A percentile compares a stretch with the other conserved stretches of the same genome.
Conservation (phyloP, 2,888 invertebrate species). For the Spisula subtruncata region DNA sequence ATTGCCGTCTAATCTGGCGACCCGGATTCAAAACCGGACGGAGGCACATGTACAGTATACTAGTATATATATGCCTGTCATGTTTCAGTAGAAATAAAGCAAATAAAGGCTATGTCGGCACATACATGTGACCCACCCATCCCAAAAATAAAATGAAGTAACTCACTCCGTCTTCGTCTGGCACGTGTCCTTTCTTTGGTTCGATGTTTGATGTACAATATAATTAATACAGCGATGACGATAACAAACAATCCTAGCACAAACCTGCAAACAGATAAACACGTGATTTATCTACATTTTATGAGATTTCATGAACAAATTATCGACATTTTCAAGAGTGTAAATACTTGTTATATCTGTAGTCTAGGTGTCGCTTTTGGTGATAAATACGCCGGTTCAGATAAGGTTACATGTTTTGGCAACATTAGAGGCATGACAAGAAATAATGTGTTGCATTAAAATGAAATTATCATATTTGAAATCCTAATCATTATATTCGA, state of each 20-base stretch:
- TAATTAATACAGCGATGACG: conserved; percentile 62
- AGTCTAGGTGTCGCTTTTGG: background rate
- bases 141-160: too few species aligned
- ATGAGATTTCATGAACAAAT: conserved; percentile 4
- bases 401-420: background rate
- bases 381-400: background rate
- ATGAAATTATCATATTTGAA: background rate
- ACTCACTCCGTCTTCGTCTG: conserved; percentile 67
- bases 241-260: conserved; percentile 68
- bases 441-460: background rate
- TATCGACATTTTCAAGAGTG: background rate
- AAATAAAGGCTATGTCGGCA: too few species aligned
- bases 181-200: conserved; percentile 66
- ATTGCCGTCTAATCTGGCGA: too few species aligned
- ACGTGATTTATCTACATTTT: conserved; percentile 5
- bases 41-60: too few species aligned
- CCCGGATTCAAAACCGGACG: too few species aligned
- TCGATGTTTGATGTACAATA: conserved; percentile 71
- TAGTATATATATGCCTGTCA: too few species aligned
- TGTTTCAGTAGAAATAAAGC: too few species aligned
- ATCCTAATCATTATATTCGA: background rate
- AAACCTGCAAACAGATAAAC: conserved; percentile 64
- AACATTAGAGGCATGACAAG: background rate
- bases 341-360: background rate
- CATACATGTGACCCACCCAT: too few species aligned